These are phyloP conservation scores for Herpetotheres cachinnans DNA, from an alignment of 2,113 vertebrate species.

Conservation along the genomic window DNA sequence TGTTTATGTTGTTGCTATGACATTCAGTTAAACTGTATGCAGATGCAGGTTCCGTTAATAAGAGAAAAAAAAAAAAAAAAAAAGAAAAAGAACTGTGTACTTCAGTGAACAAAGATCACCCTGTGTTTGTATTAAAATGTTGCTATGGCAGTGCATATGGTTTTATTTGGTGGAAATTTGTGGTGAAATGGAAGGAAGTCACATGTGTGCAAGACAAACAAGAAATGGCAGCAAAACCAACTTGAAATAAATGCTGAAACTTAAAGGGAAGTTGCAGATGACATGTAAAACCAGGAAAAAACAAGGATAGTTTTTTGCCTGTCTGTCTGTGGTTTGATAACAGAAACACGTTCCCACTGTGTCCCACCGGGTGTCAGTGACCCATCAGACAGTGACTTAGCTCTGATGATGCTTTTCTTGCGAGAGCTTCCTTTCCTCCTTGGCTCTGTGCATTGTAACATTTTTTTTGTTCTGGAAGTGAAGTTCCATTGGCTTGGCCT, in stretches of 20 bases:
- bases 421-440: not conserved
- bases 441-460: not conserved
- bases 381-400: not conserved
- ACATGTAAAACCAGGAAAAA: not conserved
- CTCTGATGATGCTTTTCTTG: not conserved
- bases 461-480: not conserved
- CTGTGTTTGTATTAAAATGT: constrained; percentile 76
- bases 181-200: constrained; percentile 62
- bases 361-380: not conserved
- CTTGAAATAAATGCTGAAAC: constrained; percentile 30
- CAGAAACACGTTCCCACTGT: not conserved
- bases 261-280: not conserved
- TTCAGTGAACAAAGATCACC: constrained; percentile 65
- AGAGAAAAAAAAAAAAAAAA: constrained; percentile 20
- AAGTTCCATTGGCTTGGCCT: not conserved
- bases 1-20: constrained; percentile 76
- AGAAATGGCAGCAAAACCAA: constrained; percentile 40
- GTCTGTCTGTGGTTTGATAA: not conserved
- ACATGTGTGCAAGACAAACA: constrained; percentile 52
- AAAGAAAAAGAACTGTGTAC: constrained; percentile 53
- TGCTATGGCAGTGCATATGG: constrained; percentile 77
- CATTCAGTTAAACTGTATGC: constrained; percentile 66
- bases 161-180: constrained; percentile 74
- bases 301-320: not conserved
- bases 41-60: constrained; percentile 69